Evolutionary conservation across 2,113 vertebrate genomes (phyloP).

Genomic region (Centropus unirufus): DNA sequence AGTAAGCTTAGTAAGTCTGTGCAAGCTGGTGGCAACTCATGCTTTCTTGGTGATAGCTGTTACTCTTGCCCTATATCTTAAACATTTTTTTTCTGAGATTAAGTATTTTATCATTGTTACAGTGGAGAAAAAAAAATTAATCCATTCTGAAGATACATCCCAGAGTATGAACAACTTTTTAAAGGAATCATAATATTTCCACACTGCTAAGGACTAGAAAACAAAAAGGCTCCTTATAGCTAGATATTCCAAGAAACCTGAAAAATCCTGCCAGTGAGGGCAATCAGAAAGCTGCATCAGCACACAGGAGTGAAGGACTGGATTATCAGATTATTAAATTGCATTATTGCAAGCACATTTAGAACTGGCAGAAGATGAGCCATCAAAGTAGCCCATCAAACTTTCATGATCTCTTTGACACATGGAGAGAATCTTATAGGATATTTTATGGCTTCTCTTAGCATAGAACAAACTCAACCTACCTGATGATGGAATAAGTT

Average conservation of each 20-base stretch:
- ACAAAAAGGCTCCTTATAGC: not conserved
- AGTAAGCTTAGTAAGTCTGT: not conserved
- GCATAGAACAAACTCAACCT: not conserved
- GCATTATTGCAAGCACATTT: not conserved
- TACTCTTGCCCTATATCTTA: not conserved
- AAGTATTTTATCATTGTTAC: not conserved
- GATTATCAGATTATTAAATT: not conserved
- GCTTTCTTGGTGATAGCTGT: not conserved
- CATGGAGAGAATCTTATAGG: not conserved
- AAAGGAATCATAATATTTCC: not conserved
- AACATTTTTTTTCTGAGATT: not conserved
- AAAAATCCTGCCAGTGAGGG: not conserved
- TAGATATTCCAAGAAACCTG: not conserved
- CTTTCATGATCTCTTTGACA: not conserved
- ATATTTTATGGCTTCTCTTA: not conserved
- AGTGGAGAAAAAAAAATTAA: not conserved
- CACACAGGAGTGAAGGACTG: rapidly evolving
- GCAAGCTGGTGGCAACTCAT: not conserved
- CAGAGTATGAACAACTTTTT: not conserved
- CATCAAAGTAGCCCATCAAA: not conserved
- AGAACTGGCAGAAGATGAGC: not conserved
- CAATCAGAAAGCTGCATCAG: not conserved
- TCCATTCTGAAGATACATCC: not conserved
- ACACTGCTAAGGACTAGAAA: not conserved
- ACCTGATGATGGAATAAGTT: not conserved